Evolutionary conservation across 2,113 vertebrate species (phyloP), one percentile per base, ranked within the genome.

Genomic region (Bujurquina vittata): DNA sequence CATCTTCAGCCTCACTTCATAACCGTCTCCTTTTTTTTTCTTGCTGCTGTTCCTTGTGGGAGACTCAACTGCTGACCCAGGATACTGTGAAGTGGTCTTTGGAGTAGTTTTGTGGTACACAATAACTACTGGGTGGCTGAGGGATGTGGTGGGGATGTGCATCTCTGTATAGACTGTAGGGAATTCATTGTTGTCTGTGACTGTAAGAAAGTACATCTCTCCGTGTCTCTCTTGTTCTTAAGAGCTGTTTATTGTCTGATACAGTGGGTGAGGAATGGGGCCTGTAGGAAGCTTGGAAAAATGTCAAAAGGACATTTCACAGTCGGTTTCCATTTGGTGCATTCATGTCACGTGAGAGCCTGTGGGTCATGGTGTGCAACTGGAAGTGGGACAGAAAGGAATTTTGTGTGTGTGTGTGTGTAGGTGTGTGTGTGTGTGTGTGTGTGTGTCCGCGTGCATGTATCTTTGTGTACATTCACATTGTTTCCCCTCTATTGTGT

Each of bases 331-430:
- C 74, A 65, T 77, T 89, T 90, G 91, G 88, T 78, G 79, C 59
- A 62, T 82, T 75, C 35, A 17, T 40, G 92, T 88, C 92, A 91
- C 33, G 85, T 90, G 89, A 87, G 62, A 55, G 22, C 72, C 80
- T 65, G 60, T 60, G 65, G 87, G 77, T 80, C 80, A 58, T 62
- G 61, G 72, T 31, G 49, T 83, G 81, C 55, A 54, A 33, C 78
- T 88, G 84, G 78, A 93, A 91, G 89, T 89, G 86, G 91, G 89
- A 93, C 87, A 84, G 79, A 82, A 85, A 87, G 85, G 88, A 92
- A 90, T 92, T n/a, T n/a, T 11, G 49, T 69, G 18, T 29, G 18
- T 29, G 4, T 69, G 1, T 52, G 15, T 2, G 23, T 18, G 1
- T 26, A 29, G n/a, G 1, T 52, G 15, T 2, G 23, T 18, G 1